phyloP scores from a whole-genome alignment of 2,113 vertebrate species.

The Spheniscus mendiculus region DNA sequence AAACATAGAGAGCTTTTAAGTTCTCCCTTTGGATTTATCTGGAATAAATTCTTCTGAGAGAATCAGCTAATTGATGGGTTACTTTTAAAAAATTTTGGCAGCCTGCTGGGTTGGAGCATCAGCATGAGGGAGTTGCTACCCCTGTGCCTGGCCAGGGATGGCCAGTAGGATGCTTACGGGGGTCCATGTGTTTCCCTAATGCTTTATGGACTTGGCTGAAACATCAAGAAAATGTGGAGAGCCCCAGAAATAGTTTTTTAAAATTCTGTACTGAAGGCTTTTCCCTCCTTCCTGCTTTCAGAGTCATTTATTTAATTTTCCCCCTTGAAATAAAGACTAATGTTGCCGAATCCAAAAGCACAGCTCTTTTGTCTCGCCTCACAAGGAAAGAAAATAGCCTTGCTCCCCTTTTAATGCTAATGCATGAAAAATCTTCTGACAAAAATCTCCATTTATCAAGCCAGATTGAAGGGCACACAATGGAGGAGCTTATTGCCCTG shows the following conservation, averaged over 20 bases:
- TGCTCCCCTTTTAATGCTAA: slow-evolving; percentile 10
- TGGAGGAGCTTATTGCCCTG: neutral
- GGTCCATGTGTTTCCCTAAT: neutral
- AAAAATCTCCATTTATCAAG: slow-evolving; percentile 23
- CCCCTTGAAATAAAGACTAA: slow-evolving; percentile 10
- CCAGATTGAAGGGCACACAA: neutral
- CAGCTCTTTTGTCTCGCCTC: neutral
- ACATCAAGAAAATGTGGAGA: neutral
- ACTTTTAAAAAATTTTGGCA: neutral
- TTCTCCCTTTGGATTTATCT: neutral
- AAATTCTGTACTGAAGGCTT: neutral
- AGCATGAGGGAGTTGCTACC: neutral
- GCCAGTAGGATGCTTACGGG: neutral
- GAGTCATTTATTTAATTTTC: slow-evolving; percentile 2
- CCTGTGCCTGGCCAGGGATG: neutral
- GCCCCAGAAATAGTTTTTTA: neutral
- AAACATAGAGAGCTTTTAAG: neutral
- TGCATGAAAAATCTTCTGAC: neutral
- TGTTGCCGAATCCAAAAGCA: neutral
- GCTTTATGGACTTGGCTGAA: neutral
- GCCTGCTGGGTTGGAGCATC: neutral
- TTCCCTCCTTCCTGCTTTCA: neutral
- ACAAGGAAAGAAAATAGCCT: slow-evolving; percentile 31
- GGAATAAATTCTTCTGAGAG: neutral
- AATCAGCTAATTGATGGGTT: neutral